Base-by-base conservation (phyloP, 37 sponge, comb jelly and placozoan genomes). In the Spongia lamella region DNA sequence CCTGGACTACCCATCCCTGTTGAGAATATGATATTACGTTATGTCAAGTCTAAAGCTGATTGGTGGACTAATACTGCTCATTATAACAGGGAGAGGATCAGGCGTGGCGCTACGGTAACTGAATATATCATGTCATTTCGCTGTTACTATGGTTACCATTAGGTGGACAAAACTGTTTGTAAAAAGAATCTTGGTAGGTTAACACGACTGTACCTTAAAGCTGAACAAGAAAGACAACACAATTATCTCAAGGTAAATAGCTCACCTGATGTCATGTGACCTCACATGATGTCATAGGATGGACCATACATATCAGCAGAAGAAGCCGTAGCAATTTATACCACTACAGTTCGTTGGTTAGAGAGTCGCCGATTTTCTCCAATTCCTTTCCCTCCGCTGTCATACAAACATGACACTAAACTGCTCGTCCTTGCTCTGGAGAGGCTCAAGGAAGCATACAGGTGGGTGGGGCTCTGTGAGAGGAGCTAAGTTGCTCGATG, bases 21-120 rank as follows among this genome's bases (percentile, higher is more conserved):
- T 15, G 99, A 97, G 89, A 97, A 97, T 84, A 97, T 97, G 99
- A 97, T 97, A 62, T 83, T 97, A 29, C 89, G 99, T 35, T 97
- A 94, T 39, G 99, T 97, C 63, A 97, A 97, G 91, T 76, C 88
- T 64, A 97, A 97, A 57, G 99, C 99, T 31, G 99, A 97, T 56
- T 97, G 99, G 99, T 97, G 99, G 99, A 97, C 99, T 50, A 97
- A 97, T 84, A 97, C 99, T 17, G 93, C 99, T 36, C 99, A 94
- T 75, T 97, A 97, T 80, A 97, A 97, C 79, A 38, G 99, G 36
- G 99, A 97, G 92, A 76, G 99, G 30, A 97, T 97, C 78, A 60
- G 93, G 51, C 51, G 99, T 61, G 99, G 99, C 14, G 95, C 99
- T 35, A 97, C 99, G 38, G 99, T 88, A 37, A 69, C 61, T 9